Conservation (phyloP, 2,113 vertebrate genomes). For the Aspidoscelis tigris region DNA sequence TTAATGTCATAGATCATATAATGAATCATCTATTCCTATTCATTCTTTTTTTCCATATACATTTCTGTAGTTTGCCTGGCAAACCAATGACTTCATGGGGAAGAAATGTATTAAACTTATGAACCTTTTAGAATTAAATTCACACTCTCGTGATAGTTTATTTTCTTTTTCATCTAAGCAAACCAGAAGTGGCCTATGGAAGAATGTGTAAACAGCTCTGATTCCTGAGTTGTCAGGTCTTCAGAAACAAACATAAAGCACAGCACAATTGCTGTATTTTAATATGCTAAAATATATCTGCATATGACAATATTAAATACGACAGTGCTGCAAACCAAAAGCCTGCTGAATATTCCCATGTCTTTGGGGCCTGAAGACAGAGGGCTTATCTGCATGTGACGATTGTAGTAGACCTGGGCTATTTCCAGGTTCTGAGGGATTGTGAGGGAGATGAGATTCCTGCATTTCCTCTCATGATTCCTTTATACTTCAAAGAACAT, state of each 20-base stretch:
- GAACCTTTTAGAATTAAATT: conserved; percentile 18
- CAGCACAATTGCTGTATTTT: conserved; percentile 8
- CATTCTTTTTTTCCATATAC: conserved; percentile 10
- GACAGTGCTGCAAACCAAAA: neutral
- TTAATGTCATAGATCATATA: conserved; percentile 22
- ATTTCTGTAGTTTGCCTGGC: conserved; percentile 35
- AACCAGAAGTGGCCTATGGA: conserved; percentile 1
- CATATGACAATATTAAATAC: neutral
- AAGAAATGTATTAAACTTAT: conserved; percentile 38
- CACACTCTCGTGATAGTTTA: conserved; percentile 17
- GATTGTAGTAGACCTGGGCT: no score
- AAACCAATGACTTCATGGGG: conserved; percentile 37
- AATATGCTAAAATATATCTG: conserved; percentile 10
- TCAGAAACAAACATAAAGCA: conserved; percentile 31
- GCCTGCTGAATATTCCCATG: neutral
- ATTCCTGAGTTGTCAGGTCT: conserved; percentile 28
- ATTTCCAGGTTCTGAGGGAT: no score
- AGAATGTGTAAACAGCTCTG: conserved; percentile 29
- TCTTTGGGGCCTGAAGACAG: no score
- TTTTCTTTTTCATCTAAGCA: conserved; percentile 38
- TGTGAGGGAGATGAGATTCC: no score
- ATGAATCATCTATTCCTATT: conserved; percentile 44
- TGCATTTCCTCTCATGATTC: no score
- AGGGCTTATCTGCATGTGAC: no score
- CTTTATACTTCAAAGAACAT: no score